Evolutionary conservation across 1,140 invertebrate species (phyloP).

Genomic region (Periplaneta americana): DNA sequence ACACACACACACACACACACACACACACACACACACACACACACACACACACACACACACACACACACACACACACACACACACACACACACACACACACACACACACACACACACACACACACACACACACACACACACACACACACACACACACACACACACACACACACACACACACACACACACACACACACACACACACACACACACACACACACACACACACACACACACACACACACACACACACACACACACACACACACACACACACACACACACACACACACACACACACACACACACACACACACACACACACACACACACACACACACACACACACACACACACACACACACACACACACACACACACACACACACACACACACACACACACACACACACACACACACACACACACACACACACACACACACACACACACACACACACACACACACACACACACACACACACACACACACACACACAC

Average conservation of each 20-base stretch:
- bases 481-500: constrained; percentile 25
- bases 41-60: constrained; percentile 19
- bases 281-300: constrained; percentile 30
- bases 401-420: constrained; percentile 26
- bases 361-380: constrained; percentile 27
- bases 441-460: constrained; percentile 25
- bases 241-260: constrained; percentile 18
- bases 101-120: constrained; percentile 29
- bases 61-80: constrained; percentile 19
- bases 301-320: constrained; percentile 27
- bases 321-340: constrained; percentile 28
- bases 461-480: constrained; percentile 26
- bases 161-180: constrained; percentile 21
- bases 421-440: constrained; percentile 25
- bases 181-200: constrained; percentile 21
- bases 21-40: constrained; percentile 19
- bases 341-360: constrained; percentile 27
- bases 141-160: constrained; percentile 21
- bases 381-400: constrained; percentile 27
- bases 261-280: constrained; percentile 29
- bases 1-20: constrained; percentile 19
- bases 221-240: constrained; percentile 22
- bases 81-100: constrained; percentile 22
- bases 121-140: constrained; percentile 30
- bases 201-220: constrained; percentile 21